Evolutionary conservation across 2,113 vertebrate species (phyloP), one percentile per base, ranked within the genome.

Genomic region (Percina caprodes): DNA sequence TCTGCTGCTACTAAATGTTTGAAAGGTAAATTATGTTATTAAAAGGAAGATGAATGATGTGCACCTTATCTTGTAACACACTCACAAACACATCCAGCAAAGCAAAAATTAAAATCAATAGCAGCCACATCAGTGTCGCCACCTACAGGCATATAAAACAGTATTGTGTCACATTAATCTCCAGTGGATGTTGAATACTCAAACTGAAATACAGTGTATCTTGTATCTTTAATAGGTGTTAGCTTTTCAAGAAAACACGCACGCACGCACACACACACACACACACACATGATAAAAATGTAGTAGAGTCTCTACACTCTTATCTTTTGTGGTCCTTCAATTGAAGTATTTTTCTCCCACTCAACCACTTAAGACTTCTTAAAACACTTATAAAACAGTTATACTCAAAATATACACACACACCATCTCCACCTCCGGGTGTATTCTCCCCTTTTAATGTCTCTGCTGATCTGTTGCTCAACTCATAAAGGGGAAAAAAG

Each of bases 361-460:
- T 84, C 77, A 69, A 63, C 78, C 74, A 84, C 86, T 90, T 82
- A 63, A 82, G 39, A 74, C 80, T 87, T 86, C 73, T 85, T 82
- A 39, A 77, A 90, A 78, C 69, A 69, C 77, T 82, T 85, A 42
- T 42, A 60, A 52, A 70, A 54, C 21, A 11, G n/a, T 58, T 26
- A 49, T 39, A 15, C n/a, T 61, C 33, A 67, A 51, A 59, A 80
- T 39, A 18, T 9, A 39, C 33, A 63, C 7, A 39, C 66, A 33
- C 58, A 15, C 19, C 42, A 42, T 62, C 24, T 42, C n/a, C 24
- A 21, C 63, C 55, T 62, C 54, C 13, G 13, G 62, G 54, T 60
- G 51, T 69, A 63, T 69, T 46, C 88, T 91, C 60, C 79, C 18
- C 11, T 79, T 83, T 76, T 75, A 74, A 61, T 77, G 54, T 72